Conservation (phyloP, 2,113 vertebrate genomes). For the Microcebus lehilahytsara region DNA sequence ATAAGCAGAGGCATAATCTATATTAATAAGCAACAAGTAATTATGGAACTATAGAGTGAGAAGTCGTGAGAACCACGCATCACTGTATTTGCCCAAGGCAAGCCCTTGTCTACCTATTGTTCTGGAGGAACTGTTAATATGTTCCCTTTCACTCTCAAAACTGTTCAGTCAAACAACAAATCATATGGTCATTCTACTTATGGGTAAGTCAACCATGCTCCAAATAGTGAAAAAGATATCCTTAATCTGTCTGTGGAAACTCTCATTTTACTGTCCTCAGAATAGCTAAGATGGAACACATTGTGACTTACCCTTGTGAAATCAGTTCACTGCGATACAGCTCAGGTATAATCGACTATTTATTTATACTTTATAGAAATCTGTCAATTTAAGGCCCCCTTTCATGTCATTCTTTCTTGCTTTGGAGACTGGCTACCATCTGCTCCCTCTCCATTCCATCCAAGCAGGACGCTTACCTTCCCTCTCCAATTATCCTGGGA, state of each 20-base stretch:
- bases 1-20: fast-evolving
- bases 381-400: background rate
- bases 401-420: background rate
- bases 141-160: background rate
- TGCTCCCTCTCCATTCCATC: fast-evolving
- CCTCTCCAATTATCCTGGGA: no score
- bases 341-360: fast-evolving
- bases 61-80: background rate
- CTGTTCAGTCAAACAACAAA: fast-evolving
- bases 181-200: background rate
- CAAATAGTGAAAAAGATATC: background rate
- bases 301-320: background rate
- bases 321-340: background rate
- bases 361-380: no score
- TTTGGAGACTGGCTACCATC: background rate
- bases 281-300: background rate
- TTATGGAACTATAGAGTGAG: background rate
- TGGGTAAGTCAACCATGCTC: background rate
- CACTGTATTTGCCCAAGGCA: background rate
- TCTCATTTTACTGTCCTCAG: background rate
- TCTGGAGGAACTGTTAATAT: fast-evolving
- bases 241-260: background rate
- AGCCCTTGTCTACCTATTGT: fast-evolving
- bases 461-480: background rate
- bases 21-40: fast-evolving